Base-by-base conservation (phyloP, 1,140 invertebrate genomes). In the Drosophila leontia region DNA sequence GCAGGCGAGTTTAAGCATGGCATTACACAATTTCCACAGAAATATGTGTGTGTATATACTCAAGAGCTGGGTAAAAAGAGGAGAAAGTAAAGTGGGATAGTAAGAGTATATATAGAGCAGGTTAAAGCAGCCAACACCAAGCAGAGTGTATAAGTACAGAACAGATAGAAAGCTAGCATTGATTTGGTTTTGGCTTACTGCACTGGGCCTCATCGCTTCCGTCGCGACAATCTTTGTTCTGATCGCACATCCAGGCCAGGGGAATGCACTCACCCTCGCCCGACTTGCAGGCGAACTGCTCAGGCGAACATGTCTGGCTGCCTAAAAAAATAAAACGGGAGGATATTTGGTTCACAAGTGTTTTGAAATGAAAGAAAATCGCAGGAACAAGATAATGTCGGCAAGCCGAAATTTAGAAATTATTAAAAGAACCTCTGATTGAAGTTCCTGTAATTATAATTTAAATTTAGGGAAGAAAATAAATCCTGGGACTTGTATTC, bases 221-320 rank as follows among this genome's bases (percentile, higher is more conserved):
- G 93, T 98, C 97, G 44, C 95, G 94, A 94, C 98, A 98, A 94
- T 98, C 98, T 34, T 94, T 92, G 92, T 95, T 96, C 91, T 96
- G 96, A 93, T 98, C 97, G 92, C 98, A 99, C 94, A 98, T 97
- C 97, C 97, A 98, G 34, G 96, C 96, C 75, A 97, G 94, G 47
- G 97, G 96, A 70, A 98, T 96, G 92, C 97, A 98, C 93, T 97
- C 96, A 55, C 96, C 96, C 60, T 94, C 94, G 75, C 94, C 94
- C 35, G 95, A 95, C 81, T 96, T 95, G 93, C 97, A 98, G 9
- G 96, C 96, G 93, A 98, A 98, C 93, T 98, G 95, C 88, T 97
- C 97, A 13, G 95, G 94, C 41, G 95, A 95, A 94, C 97, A 98
- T 58, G 95, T 95, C 93, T 95, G 96, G 92, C 93, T 94, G 92